These are phyloP conservation scores for Plusia festucae DNA, from an alignment of 2,888 invertebrate genomes.

Conservation along the genomic window DNA sequence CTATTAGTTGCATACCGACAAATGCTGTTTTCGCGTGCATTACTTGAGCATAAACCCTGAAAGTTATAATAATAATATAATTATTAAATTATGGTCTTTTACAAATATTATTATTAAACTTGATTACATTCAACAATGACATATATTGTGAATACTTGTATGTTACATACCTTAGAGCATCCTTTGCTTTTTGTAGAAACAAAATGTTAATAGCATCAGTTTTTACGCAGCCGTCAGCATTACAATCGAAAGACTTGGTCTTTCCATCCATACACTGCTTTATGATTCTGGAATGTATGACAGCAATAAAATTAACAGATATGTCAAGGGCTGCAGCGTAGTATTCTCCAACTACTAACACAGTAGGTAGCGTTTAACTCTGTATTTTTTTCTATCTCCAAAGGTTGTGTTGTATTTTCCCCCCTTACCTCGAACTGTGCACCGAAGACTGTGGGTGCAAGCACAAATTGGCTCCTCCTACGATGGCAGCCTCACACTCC, in stretches of 20 bases:
- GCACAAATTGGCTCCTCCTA: constrained; percentile 89
- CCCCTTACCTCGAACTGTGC: constrained; percentile 76
- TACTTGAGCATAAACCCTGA: constrained; percentile 90
- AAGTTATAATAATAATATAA: constrained; percentile 40
- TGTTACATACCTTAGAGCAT: constrained; percentile 84
- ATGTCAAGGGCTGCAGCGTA: no score
- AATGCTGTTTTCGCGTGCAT: constrained; percentile 92
- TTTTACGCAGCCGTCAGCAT: constrained; percentile 93
- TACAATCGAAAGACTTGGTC: constrained; percentile 96
- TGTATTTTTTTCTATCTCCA: neutral
- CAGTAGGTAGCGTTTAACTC: neutral
- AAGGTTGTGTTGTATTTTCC: neutral
- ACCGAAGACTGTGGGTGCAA: constrained; percentile 86
- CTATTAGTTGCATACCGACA: constrained; percentile 80
- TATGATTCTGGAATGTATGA: constrained; percentile 61
- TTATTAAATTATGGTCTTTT: neutral
- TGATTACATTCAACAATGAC: neutral
- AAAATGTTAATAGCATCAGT: constrained; percentile 92
- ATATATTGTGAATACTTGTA: neutral
- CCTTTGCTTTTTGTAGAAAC: constrained; percentile 91
- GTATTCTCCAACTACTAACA: neutral
- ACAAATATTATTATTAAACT: no score
- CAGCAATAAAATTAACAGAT: no score
- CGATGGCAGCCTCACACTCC: constrained; percentile 87
- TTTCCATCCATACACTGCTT: constrained; percentile 93